Base-by-base conservation (phyloP, 2,113 vertebrate species). In the Pampusana beccarii region DNA sequence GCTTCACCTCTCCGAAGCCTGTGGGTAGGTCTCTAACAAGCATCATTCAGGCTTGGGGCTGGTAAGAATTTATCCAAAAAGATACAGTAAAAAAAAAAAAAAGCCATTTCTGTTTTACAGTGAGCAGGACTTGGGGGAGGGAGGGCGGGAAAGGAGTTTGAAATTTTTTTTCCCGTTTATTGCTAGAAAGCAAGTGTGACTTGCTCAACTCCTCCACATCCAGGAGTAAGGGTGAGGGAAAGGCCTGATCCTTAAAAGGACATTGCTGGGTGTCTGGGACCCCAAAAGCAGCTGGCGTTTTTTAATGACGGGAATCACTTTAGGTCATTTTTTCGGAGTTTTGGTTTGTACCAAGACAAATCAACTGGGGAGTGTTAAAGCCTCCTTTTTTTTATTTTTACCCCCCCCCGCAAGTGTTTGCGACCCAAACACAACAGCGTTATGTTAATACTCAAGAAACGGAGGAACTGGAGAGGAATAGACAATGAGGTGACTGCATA, bases 231-330 rank as follows among this genome's bases (percentile, higher is more conserved):
- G 44, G 90, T 80, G 86, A 16, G 62, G 36, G 19, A 78, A 97
- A 97, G 91, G 74, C 86, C 91, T 96, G 96, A 97, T 91, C 96
- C 96, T 98, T 97, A 97, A 98, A 97, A 97, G 96, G 97, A 97
- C 97, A 95, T 97, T 81, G 92, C 95, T 97, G 91, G 97, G 96
- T 97, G 97, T 92, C 92, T 61, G 78, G 97, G 97, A 98, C 93
- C 96, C 96, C 86, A 71, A 85, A 85, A 73, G 81, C 95, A 88
- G 91, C 96, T 96, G 92, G 62, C 1, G 0, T 42, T 83, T 86
- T 66, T 29, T 48, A 42, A 57, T 42, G 60, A 26, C 0, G 3
- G 53, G 33, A 73, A 34, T 53, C 13, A 2, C 56, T 86, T 78
- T 38, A 48, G 65, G 42, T 51, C 19, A 34, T 53, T 85, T 69